These are phyloP conservation scores for Yponomeuta cagnagella DNA, from an alignment of 2,888 invertebrate species.

Conservation along the genomic window DNA sequence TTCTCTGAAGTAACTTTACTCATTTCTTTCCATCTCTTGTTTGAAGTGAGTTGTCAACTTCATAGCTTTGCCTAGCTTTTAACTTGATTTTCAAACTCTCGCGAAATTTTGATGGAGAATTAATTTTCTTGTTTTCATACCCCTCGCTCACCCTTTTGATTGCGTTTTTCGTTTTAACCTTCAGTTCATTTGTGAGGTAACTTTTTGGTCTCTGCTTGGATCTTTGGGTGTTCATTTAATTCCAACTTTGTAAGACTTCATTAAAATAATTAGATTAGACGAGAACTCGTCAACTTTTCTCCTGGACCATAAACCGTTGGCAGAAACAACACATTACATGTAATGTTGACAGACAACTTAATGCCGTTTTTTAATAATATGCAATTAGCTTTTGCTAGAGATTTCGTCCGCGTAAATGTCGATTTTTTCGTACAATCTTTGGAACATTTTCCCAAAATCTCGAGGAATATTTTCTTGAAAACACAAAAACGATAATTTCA, in stretches of 20 bases:
- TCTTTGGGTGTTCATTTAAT: neutral
- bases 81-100: slow-evolving; percentile 56
- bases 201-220: neutral
- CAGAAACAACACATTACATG: too few species aligned
- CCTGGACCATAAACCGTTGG: too few species aligned
- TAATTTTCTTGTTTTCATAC: slow-evolving; percentile 36
- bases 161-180: slow-evolving; percentile 17
- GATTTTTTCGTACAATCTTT: too few species aligned
- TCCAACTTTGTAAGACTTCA: neutral
- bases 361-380: too few species aligned
- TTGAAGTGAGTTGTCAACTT: slow-evolving; percentile 51
- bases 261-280: too few species aligned
- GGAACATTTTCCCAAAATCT: too few species aligned
- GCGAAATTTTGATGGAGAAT: slow-evolving; percentile 51
- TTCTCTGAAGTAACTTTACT: slow-evolving; percentile 56
- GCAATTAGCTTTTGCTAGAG: too few species aligned
- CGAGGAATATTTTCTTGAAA: too few species aligned
- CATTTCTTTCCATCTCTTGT: slow-evolving; percentile 57
- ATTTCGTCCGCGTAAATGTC: too few species aligned
- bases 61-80: slow-evolving; percentile 44
- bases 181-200: slow-evolving; percentile 8
- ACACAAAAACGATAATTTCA: too few species aligned
- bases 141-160: slow-evolving; percentile 13
- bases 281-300: too few species aligned
- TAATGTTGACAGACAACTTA: too few species aligned